Evolutionary conservation across 2,888 invertebrate species (phyloP).

Genomic region (Caenorhabditis sulstoni): DNA sequence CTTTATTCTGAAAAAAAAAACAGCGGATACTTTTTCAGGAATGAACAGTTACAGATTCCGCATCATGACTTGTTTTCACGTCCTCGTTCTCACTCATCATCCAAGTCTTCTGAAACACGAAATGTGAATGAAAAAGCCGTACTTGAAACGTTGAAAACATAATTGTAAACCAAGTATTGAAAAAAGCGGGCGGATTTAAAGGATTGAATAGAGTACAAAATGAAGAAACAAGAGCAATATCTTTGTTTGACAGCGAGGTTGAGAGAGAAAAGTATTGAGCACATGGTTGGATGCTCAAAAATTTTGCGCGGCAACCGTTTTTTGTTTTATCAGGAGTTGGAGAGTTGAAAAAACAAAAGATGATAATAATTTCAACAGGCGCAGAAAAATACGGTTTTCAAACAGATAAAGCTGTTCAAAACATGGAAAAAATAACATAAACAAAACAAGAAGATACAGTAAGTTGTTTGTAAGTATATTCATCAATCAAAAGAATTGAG

Average conservation of each 20-base stretch:
- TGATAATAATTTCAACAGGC: not conserved
- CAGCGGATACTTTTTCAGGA: not conserved
- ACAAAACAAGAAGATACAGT: too few relatives aligned
- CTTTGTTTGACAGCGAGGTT: not conserved
- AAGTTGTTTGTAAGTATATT: too few relatives aligned
- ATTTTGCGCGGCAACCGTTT: constrained; percentile 13
- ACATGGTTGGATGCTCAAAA: not conserved
- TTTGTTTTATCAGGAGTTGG: not conserved
- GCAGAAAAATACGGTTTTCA: not conserved
- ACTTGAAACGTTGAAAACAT: too few relatives aligned
- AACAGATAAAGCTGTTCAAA: not conserved
- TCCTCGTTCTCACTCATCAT: constrained; percentile 63
- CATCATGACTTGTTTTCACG: constrained; percentile 23
- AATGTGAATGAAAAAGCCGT: not conserved
- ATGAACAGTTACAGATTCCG: not conserved
- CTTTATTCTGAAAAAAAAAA: constrained; percentile 30
- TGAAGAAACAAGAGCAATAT: not conserved
- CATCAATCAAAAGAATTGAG: too few relatives aligned
- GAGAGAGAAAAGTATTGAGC: constrained; percentile 12
- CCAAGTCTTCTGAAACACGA: constrained; percentile 49
- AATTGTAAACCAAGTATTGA: too few relatives aligned
- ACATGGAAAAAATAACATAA: too few relatives aligned
- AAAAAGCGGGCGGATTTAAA: too few relatives aligned
- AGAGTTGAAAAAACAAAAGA: constrained; percentile 5
- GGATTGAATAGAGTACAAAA: not conserved